A percentile compares a stretch with the other conserved stretches of the same genome.
phyloP scores from a whole-genome alignment of 2,888 invertebrate species.

The Liposcelis brunnea region DNA sequence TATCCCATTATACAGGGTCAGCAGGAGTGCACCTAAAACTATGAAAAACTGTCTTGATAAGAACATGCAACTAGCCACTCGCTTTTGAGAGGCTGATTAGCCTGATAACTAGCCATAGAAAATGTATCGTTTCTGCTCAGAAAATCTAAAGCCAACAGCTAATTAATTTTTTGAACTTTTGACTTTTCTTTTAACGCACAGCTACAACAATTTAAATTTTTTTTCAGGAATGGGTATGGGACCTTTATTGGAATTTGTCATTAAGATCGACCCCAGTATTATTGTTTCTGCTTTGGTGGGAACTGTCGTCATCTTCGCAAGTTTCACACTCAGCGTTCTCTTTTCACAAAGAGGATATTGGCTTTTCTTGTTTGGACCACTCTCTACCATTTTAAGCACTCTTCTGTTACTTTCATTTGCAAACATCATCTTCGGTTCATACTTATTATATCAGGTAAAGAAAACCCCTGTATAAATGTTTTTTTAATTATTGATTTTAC shows the following conservation, averaged over 20 bases:
- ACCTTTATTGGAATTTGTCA: conserved; percentile 64
- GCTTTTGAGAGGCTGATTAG: no score
- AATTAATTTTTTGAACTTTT: no score
- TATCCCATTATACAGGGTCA: no score
- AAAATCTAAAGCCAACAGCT: no score
- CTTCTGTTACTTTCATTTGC: conserved; percentile 61
- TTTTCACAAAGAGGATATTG: conserved; percentile 73
- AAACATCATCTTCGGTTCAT: conserved; percentile 75
- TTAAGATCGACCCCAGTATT: conserved; percentile 68
- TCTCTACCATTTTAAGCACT: conserved; percentile 65
- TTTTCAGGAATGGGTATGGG: conserved; percentile 68
- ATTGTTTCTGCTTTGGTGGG: conserved; percentile 72
- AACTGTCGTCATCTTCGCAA: conserved; percentile 76
- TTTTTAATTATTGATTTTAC: conserved; percentile 2
- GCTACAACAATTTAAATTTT: conserved; percentile 8
- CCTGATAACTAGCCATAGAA: no score
- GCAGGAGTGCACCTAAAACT: no score
- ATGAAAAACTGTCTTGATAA: no score
- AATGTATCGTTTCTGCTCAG: no score
- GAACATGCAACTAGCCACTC: no score
- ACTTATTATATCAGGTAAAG: conserved; percentile 53
- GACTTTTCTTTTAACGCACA: no score
- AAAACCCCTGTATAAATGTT: no score
- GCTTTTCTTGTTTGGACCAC: conserved; percentile 76
- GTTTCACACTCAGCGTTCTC: conserved; percentile 77